Base-by-base conservation (phyloP, 2,797 vertebrate species). In the Falco novaeseelandiae region DNA sequence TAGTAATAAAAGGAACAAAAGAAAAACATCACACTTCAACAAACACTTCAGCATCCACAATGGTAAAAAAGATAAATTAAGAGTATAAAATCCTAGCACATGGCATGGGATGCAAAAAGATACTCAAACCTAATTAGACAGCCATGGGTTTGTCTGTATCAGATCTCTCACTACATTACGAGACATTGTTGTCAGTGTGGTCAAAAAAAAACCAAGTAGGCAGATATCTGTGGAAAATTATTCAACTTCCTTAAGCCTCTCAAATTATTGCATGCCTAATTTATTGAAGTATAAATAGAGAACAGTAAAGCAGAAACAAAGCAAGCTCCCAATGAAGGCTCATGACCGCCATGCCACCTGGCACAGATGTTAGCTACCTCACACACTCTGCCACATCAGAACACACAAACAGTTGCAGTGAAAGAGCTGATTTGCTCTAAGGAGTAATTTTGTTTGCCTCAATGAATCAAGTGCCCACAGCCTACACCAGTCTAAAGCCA, bases 1-100 rank as follows among this genome's bases (percentile, higher is more conserved):
- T 14, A 92, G 25, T 10, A 85, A 89, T 21, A 87, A 89, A 93
- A 83, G 51, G 38, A 93, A 92, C 22, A 87, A 83, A 91, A 87
- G 32, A 65, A 90, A 90, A 92, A 55, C 52, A 78, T 52, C 42
- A 48, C 38, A 73, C 23, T 26, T 72, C 27, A 78, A 44, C 22
- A n/a, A 40, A 82, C 14, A 27, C 30, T 80, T 84, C 1, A 83
- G 15, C 49, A 86, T 36, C 9, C 40, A 74, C 65, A 73, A 55
- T 2, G 13, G 27, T 20, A 46, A 46, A 12, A 54, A 34, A 51
- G 12, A 27, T 18, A 3, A 70, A 69, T 20, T 25, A 54, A n/a
- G 10, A 91, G 6, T 32, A 27, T 11, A 34, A 57, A 73, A 36
- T 77, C n/a, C 11, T 70, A 87, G 55, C 29, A 90, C 32, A 21